Conservation (phyloP, 2,113 vertebrate genomes). For the Catharus minimus region DNA sequence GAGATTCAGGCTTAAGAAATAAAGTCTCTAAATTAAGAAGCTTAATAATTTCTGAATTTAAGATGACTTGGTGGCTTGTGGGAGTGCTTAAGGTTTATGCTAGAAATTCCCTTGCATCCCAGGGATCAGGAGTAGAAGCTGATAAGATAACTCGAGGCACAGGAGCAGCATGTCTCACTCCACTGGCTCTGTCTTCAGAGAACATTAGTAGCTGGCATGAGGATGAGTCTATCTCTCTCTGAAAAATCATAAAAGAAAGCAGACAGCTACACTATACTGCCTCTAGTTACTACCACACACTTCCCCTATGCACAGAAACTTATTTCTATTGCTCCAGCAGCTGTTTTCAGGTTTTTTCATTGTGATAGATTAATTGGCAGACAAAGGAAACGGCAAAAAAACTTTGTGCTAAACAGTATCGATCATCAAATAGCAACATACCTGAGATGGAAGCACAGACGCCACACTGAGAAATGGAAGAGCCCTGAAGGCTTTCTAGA, state of each 20-base stretch:
- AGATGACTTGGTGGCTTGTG: constrained; percentile 65
- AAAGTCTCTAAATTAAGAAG: constrained; percentile 78
- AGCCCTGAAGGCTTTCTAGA: neutral
- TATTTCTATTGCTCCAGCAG: neutral
- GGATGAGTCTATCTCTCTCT: constrained; percentile 2
- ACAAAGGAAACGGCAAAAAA: neutral
- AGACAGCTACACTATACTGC: neutral
- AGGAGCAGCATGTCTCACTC: constrained; percentile 54
- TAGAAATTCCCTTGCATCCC: constrained; percentile 67
- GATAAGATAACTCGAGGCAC: constrained; percentile 64
- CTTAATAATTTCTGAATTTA: constrained; percentile 75
- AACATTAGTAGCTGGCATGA: constrained; percentile 22
- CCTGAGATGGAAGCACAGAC: neutral
- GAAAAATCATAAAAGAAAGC: neutral
- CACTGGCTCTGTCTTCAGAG: constrained; percentile 60
- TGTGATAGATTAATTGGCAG: neutral
- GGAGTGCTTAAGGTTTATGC: constrained; percentile 62
- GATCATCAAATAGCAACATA: neutral
- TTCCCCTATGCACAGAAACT: neutral
- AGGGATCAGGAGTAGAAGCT: constrained; percentile 60
- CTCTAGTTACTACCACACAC: neutral
- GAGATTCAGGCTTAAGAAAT: constrained; percentile 66
- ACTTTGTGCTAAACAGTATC: neutral
- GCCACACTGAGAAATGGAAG: neutral
- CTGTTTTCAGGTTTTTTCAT: neutral